These are phyloP conservation scores for Temnothorax rugatulus DNA, from an alignment of 2,888 invertebrate genomes.

Conservation along the genomic window DNA sequence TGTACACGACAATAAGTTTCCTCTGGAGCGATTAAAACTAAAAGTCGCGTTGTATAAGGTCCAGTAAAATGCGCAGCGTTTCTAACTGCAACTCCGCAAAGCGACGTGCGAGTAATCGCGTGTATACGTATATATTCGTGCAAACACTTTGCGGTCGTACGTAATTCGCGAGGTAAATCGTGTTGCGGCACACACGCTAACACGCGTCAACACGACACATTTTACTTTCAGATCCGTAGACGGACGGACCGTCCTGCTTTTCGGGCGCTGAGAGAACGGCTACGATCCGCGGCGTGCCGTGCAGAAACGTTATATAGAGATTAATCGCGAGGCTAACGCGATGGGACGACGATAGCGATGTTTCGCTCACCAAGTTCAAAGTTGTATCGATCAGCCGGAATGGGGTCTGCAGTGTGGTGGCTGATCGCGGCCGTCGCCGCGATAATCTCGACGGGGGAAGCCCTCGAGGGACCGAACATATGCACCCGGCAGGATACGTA, in stretches of 20 bases:
- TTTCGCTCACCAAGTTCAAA: conserved; percentile 13
- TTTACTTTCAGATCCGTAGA: conserved; percentile 34
- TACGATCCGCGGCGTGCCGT: not conserved
- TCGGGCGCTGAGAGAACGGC: not conserved
- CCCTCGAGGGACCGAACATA: conserved; percentile 92
- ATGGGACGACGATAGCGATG: conserved; percentile 33
- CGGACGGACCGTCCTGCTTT: not conserved
- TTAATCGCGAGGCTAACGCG: conserved; percentile 19
- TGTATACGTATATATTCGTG: not conserved
- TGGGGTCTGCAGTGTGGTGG: conserved; percentile 56
- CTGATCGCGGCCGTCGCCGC: conserved; percentile 42
- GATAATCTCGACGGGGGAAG: conserved; percentile 50
- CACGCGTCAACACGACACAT: not conserved
- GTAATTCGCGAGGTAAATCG: not conserved
- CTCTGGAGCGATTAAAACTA: conserved; percentile 21
- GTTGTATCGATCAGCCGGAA: conserved; percentile 36
- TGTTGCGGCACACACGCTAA: conserved; percentile 32
- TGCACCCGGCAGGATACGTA: conserved; percentile 93
- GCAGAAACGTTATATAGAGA: not conserved
- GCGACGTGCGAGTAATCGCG: not conserved
- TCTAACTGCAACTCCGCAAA: not conserved
- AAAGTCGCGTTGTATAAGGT: not conserved
- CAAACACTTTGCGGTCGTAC: not conserved
- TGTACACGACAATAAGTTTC: conserved; percentile 33
- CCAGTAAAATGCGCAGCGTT: conserved; percentile 36